Conservation (phyloP, 2,888 invertebrate species). For the Anthrax anthrax region DNA sequence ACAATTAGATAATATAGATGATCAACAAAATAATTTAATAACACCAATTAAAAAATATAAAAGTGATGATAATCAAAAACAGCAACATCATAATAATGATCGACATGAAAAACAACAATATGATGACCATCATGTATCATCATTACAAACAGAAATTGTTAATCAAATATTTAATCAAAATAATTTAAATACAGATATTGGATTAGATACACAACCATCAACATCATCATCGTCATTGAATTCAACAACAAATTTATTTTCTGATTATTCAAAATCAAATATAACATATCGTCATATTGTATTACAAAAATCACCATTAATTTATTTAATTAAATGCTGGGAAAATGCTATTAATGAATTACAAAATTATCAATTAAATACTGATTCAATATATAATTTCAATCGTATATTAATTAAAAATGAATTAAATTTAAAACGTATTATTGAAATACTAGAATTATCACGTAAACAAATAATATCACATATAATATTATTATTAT, state of each 20-base stretch:
- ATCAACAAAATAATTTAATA: conserved; percentile 20
- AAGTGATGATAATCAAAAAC: conserved; percentile 35
- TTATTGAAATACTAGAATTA: conserved; percentile 6
- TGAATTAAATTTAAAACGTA: neutral
- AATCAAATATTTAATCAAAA: neutral
- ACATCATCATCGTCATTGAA: neutral
- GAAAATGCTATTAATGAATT: conserved; percentile 19
- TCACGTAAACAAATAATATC: conserved; percentile 33
- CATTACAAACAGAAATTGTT: neutral
- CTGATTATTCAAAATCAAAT: conserved; percentile 16
- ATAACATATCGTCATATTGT: conserved; percentile 15
- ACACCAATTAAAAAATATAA: conserved; percentile 21
- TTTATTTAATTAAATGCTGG: conserved; percentile 27
- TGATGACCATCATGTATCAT: too few species aligned
- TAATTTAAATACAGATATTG: neutral
- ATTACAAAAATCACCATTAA: conserved; percentile 26
- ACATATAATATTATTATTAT: conserved; percentile 43
- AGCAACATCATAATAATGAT: conserved; percentile 4
- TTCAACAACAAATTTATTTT: neutral
- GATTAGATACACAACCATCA: neutral
- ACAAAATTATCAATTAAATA: neutral
- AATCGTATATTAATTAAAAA: neutral
- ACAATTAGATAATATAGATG: conserved; percentile 33
- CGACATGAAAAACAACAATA: neutral
- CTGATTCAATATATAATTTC: neutral